These are phyloP conservation scores for Antheraea mylitta DNA, from an alignment of 1,140 invertebrate genomes.

Conservation along the genomic window DNA sequence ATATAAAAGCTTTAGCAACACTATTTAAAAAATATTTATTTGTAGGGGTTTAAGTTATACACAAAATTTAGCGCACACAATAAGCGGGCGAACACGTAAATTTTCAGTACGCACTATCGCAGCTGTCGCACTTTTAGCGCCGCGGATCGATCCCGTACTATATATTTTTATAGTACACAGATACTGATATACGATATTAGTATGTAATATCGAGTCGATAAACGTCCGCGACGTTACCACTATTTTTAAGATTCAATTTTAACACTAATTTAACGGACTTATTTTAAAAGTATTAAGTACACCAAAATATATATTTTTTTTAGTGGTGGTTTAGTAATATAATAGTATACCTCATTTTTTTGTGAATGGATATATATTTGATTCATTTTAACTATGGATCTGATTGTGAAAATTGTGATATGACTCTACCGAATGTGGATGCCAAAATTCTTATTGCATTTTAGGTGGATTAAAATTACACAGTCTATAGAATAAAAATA, in stretches of 20 bases:
- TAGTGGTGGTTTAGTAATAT: slow-evolving; percentile 34
- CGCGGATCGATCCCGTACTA: not conserved
- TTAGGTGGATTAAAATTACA: slow-evolving; percentile 12
- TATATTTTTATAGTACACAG: slow-evolving; percentile 1
- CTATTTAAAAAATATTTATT: not conserved
- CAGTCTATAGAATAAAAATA: slow-evolving; percentile 20
- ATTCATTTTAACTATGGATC: slow-evolving; percentile 38
- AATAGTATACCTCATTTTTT: slow-evolving; percentile 38
- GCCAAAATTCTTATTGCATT: slow-evolving; percentile 7
- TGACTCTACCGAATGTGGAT: slow-evolving; percentile 6
- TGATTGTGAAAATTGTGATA: slow-evolving; percentile 45
- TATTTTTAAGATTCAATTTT: slow-evolving; percentile 28
- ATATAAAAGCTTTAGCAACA: not conserved
- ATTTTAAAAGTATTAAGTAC: slow-evolving; percentile 67
- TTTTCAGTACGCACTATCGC: not conserved
- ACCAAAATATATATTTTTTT: slow-evolving; percentile 70
- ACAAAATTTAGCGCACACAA: not conserved
- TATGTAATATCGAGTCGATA: not conserved
- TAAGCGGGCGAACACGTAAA: not conserved
- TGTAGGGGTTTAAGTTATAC: not conserved
- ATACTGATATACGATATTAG: not conserved
- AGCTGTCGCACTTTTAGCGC: not conserved
- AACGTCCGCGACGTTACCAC: slow-evolving; percentile 35
- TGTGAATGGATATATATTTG: slow-evolving; percentile 33
- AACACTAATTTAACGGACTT: slow-evolving; percentile 55